A percentile compares a stretch with the other conserved stretches of the same genome.
Conservation (phyloP, 2,797 vertebrate genomes). For the Enteromius treurensis region DNA sequence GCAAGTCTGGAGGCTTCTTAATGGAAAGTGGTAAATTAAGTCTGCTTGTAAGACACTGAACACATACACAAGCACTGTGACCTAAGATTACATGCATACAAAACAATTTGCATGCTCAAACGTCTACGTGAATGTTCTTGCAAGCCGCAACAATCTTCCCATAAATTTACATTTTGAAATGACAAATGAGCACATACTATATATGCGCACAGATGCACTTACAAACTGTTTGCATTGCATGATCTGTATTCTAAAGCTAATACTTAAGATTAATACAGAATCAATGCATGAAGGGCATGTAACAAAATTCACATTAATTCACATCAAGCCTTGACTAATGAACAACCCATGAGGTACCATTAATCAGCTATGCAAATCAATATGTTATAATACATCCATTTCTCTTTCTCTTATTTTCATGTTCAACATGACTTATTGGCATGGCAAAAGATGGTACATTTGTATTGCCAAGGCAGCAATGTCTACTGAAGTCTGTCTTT, state of each 20-base stretch:
- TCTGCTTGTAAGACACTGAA: slow-evolving; percentile 9
- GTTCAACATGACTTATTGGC: slow-evolving; percentile 12
- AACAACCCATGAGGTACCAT: slow-evolving; percentile 35
- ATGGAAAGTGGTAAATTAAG: slow-evolving; percentile 48
- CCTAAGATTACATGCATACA: slow-evolving; percentile 37
- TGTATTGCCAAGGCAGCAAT: slow-evolving; percentile 27
- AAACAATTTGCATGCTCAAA: slow-evolving; percentile 15
- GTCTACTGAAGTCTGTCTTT: background rate
- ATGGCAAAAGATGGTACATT: slow-evolving; percentile 19
- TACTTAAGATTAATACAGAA: slow-evolving; percentile 8
- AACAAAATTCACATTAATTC: slow-evolving; percentile 50
- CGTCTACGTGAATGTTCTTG: slow-evolving; percentile 8
- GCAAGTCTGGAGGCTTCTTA: slow-evolving; percentile 39
- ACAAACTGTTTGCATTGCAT: slow-evolving; percentile 13
- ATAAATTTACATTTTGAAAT: background rate
- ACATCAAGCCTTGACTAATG: slow-evolving; percentile 48
- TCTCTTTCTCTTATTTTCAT: slow-evolving; percentile 37
- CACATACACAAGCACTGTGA: slow-evolving; percentile 26
- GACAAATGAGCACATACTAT: background rate
- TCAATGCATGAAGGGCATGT: slow-evolving; percentile 31
- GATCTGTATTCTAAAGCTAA: slow-evolving; percentile 4
- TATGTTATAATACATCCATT: slow-evolving; percentile 43
- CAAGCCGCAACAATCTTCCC: background rate
- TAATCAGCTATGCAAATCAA: slow-evolving; percentile 52
- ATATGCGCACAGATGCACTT: slow-evolving; percentile 4